Percentiles rank a stretch among this genome's conserved stretches.
These are phyloP conservation scores for Drosophila biarmipes DNA, from an alignment of 1,140 invertebrate genomes.

Conservation along the genomic window DNA sequence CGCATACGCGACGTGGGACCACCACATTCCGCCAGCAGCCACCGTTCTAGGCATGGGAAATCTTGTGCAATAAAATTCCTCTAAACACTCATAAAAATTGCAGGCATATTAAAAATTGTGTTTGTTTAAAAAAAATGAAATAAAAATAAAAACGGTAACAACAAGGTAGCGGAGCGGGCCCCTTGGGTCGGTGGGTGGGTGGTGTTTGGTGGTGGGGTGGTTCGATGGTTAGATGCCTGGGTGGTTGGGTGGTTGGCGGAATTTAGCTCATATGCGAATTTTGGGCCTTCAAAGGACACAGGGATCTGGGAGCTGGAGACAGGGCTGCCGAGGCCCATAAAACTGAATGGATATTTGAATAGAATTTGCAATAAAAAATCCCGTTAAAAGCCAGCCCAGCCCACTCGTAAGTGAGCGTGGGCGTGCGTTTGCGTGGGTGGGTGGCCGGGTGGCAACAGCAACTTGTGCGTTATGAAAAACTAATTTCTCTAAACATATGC, in stretches of 20 bases:
- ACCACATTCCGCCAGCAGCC: slow-evolving; percentile 10
- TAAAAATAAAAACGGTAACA: slow-evolving; percentile 50
- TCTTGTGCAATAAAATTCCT: slow-evolving; percentile 84
- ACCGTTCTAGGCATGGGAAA: slow-evolving; percentile 64
- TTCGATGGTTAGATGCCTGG: not conserved
- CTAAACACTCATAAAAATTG: slow-evolving; percentile 84
- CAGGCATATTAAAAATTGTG: slow-evolving; percentile 84
- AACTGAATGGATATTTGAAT: slow-evolving; percentile 84
- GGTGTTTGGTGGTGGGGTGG: not conserved
- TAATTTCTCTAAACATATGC: slow-evolving; percentile 84
- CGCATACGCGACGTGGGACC: slow-evolving; percentile 72
- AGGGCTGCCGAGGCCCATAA: slow-evolving; percentile 55
- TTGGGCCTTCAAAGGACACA: slow-evolving; percentile 44
- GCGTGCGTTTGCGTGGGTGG: slow-evolving; percentile 8
- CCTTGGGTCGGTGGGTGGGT: slow-evolving; percentile 20
- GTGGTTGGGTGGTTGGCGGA: slow-evolving; percentile 13
- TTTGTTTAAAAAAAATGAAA: slow-evolving; percentile 73
- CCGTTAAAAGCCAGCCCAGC: slow-evolving; percentile 69
- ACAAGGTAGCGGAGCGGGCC: slow-evolving; percentile 27
- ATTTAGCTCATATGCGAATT: slow-evolving; percentile 76
- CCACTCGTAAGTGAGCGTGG: slow-evolving; percentile 13
- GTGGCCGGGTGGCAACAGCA: slow-evolving; percentile 71
- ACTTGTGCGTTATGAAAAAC: slow-evolving; percentile 84
- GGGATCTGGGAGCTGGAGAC: not conserved
- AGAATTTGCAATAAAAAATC: slow-evolving; percentile 84